Evolutionary conservation across 2,797 vertebrate species (phyloP), one percentile per base, ranked within the genome.

Genomic region (Pseudochromis fuscus): DNA sequence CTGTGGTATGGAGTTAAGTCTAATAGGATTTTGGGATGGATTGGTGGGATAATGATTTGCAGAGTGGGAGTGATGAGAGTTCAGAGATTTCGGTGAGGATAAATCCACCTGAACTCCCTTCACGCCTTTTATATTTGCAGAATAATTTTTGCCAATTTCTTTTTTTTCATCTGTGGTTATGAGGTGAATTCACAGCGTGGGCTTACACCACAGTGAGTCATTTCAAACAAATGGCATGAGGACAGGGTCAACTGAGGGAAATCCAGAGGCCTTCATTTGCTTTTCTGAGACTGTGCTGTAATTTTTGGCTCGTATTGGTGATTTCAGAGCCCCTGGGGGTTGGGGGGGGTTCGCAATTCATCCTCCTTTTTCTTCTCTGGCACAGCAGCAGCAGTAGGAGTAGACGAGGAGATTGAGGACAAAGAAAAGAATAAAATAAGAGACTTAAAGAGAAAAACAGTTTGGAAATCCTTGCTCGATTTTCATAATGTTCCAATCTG

Each of bases 71-170:
- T 23, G 44, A 51, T 75, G 27, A 72, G 24, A 52, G n/a, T n/a
- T n/a, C n/a, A n/a, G n/a, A n/a, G n/a, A n/a, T n/a, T n/a, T n/a
- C n/a, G n/a, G n/a, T n/a, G n/a, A n/a, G 63, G 19, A 40, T 38
- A 59, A 76, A 55, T 5, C 35, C n/a, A 46, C 21, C 55, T 73
- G 28, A 68, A 71, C 45, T 53, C 25, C 16, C 13, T 28, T 24
- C 65, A 55, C 35, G 46, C n/a, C 23, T 38, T n/a, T 71, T 50
- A 11, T 66, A 66, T 78, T 69, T 77, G 69, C 40, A 51, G 35
- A 62, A 48, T 37, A 62, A 19, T 51, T 52, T 28, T 63, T 16
- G 24, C 24, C 18, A 10, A n/a, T n/a, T n/a, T n/a, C n/a, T n/a
- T 24, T 24, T 64, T 40, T 19, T 28, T 5, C 67, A 51, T 62